Evolutionary conservation across 2,797 vertebrate species (phyloP), one percentile per base, ranked within the genome.

Genomic region (Cyprinodon diabolis): DNA sequence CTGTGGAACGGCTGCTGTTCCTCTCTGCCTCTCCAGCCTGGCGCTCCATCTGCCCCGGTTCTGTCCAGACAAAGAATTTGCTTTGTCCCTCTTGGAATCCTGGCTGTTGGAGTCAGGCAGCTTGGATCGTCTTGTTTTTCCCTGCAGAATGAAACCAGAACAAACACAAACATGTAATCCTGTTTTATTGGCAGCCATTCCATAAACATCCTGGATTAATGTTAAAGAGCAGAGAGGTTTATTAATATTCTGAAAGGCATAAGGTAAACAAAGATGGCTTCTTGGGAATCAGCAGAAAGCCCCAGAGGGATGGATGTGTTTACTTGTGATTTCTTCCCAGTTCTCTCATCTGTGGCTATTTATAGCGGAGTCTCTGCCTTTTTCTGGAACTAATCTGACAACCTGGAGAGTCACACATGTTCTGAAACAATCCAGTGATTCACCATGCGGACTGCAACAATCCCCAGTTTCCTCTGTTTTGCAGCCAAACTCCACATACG

Each of bases 21-120:
- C 90, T 0, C 95, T 95, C 0, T 93, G 94, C 76, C 92, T 91
- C 87, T 97, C 96, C 0, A 68, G 75, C 17, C 91, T 93, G 43
- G 85, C 81, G 68, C 92, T 95, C 95, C 95, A 96, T 49, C 94
- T 91, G 43, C 95, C 95, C 0, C 94, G 93, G 90, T 94, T 96
- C 49, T 91, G 93, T 74, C 94, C 83, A 0, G 95, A 73, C 0
- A 94, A 88, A 56, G 95, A 91, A 35, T 95, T 95, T 40, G 96
- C 95, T 37, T 95, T 95, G 81, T 97, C 96, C 80, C 93, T 96
- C 84, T 96, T 96, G 60, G 93, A 85, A 14, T 97, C 96, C 0
- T 95, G 95, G 82, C 85, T 94, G 86, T 95, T 96, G 80, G 96
- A 96, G 89, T 98, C 97, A 0, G 97, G 96, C 37, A 96, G 94